Percentiles rank a stretch among this genome's conserved stretches.
These are phyloP conservation scores for Tenrec ecaudatus DNA, from an alignment of 2,113 vertebrate genomes.

Conservation along the genomic window DNA sequence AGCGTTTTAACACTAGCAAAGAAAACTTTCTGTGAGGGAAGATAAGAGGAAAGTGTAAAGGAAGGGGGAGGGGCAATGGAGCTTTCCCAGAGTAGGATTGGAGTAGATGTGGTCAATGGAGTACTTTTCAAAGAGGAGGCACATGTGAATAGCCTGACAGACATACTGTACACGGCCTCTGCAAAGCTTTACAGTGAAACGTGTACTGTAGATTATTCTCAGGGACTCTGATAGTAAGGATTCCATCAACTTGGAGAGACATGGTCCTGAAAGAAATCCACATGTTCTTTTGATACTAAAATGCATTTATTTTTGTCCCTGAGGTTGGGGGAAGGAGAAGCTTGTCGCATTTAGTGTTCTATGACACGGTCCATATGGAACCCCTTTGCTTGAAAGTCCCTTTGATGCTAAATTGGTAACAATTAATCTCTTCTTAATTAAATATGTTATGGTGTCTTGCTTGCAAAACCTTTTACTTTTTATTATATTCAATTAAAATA, in stretches of 20 bases:
- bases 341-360: conserved; percentile 14
- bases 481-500: neutral
- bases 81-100: neutral
- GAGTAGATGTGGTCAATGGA: neutral
- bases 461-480: neutral
- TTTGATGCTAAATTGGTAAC: conserved; percentile 62
- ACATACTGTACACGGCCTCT: neutral
- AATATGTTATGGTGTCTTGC: conserved; percentile 31
- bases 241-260: neutral
- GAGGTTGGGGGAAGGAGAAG: neutral
- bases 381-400: conserved; percentile 45
- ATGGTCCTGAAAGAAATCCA: conserved; percentile 47
- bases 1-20: neutral
- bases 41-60: neutral
- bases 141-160: neutral
- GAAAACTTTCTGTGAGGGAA: neutral
- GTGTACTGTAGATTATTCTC: neutral
- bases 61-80: neutral
- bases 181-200: neutral
- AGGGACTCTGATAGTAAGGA: neutral
- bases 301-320: conserved; percentile 29
- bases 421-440: conserved; percentile 68
- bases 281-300: conserved; percentile 31
- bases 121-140: neutral
- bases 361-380: conserved; percentile 43